These are phyloP conservation scores for Cotesia glomerata DNA, from an alignment of 1,140 invertebrate genomes.

Conservation along the genomic window DNA sequence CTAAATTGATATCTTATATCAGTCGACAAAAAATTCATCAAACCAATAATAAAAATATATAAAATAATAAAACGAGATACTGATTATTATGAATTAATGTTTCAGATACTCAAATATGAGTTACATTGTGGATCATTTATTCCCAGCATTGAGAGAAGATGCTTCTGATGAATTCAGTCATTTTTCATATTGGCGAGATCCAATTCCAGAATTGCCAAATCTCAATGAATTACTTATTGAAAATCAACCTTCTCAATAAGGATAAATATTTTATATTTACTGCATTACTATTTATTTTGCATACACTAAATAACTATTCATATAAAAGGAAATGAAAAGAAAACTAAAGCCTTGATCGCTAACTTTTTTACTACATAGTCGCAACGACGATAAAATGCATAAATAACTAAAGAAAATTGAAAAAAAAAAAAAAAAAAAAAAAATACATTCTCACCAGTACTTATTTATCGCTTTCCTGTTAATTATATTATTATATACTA, in stretches of 20 bases:
- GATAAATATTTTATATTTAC: neutral
- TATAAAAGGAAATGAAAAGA: neutral
- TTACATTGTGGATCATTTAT: constrained; percentile 92
- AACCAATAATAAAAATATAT: neutral
- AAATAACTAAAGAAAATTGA: too few species aligned
- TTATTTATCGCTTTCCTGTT: constrained; percentile 8
- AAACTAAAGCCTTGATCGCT: neutral
- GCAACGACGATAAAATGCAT: too few species aligned
- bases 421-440: neutral
- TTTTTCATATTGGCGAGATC: constrained; percentile 91
- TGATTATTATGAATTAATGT: constrained; percentile 28
- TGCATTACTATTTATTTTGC: neutral
- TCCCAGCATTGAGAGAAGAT: constrained; percentile 77
- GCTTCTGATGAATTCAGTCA: constrained; percentile 84
- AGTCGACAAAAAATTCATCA: neutral
- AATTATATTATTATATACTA: neutral
- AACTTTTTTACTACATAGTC: too few species aligned
- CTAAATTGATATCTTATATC: neutral
- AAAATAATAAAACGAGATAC: neutral
- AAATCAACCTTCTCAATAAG: constrained; percentile 41
- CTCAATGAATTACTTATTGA: constrained; percentile 42
- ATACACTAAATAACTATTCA: too few species aligned
- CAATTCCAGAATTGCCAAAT: constrained; percentile 67
- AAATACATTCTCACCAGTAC: neutral
- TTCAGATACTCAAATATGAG: constrained; percentile 91